Conservation (phyloP, 2,797 vertebrate species). For the Hapalemur alaotrensis region DNA sequence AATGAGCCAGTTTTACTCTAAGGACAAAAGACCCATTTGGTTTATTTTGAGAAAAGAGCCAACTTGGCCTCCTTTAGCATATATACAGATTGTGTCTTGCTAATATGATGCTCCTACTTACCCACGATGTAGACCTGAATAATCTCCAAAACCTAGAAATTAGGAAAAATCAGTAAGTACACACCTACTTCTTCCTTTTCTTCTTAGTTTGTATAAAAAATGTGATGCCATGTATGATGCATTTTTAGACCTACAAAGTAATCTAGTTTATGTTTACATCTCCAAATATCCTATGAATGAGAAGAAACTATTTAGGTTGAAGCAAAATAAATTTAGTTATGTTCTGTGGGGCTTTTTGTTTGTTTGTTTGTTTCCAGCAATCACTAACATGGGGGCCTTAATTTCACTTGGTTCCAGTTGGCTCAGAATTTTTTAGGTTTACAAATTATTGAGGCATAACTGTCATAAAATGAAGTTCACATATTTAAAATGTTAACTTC, state of each 20-base stretch:
- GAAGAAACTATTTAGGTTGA: background rate
- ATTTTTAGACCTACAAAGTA: background rate
- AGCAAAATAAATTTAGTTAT: background rate
- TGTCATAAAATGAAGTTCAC: background rate
- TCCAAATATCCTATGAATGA: background rate
- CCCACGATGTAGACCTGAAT: background rate
- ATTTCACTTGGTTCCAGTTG: background rate
- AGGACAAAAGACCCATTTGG: background rate
- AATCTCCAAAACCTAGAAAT: background rate
- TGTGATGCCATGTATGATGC: background rate
- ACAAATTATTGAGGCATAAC: background rate
- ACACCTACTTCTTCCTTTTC: background rate
- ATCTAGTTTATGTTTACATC: background rate
- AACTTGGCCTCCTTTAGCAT: background rate
- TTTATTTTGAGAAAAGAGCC: background rate
- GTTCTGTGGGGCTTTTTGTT: background rate
- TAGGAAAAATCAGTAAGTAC: background rate
- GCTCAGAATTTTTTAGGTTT: background rate
- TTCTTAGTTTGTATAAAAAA: background rate
- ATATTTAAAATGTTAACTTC: background rate
- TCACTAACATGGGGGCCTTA: background rate
- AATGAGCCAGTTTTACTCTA: background rate
- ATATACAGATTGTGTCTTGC: background rate
- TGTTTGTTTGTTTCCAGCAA: background rate
- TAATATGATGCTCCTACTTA: background rate